phyloP scores from a whole-genome alignment of 2,797 vertebrate species.

The Liasis olivaceus region DNA sequence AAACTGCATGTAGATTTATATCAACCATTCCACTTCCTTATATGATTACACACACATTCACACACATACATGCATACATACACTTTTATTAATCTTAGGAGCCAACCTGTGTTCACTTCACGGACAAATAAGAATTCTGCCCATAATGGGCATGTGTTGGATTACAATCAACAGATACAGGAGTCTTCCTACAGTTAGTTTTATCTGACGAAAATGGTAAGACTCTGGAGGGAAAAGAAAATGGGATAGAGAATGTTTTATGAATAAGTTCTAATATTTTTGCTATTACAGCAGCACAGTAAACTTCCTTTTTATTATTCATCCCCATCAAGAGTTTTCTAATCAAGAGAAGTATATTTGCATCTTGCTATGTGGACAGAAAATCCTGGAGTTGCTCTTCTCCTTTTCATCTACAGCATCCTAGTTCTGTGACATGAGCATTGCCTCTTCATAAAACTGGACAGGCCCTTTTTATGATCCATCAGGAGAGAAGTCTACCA shows the following conservation, averaged over 20 bases:
- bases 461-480: background rate
- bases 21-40: background rate
- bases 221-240: background rate
- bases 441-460: background rate
- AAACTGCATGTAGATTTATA: background rate
- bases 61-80: background rate
- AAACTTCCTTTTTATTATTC: background rate
- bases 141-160: background rate
- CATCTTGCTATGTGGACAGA: background rate
- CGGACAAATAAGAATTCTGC: background rate
- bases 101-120: background rate
- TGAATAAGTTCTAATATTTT: background rate
- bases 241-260: background rate
- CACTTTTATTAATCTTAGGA: background rate
- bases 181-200: background rate
- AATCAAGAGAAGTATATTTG: background rate
- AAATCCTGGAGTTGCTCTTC: background rate
- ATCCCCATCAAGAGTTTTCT: background rate
- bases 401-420: background rate
- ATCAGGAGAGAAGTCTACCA: background rate
- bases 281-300: background rate
- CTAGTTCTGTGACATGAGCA: background rate
- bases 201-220: background rate
- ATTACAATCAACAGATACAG: background rate
- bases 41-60: background rate